Evolutionary conservation across 2,888 invertebrate genomes (phyloP).

Genomic region (Ommatoiulus sabulosus): DNA sequence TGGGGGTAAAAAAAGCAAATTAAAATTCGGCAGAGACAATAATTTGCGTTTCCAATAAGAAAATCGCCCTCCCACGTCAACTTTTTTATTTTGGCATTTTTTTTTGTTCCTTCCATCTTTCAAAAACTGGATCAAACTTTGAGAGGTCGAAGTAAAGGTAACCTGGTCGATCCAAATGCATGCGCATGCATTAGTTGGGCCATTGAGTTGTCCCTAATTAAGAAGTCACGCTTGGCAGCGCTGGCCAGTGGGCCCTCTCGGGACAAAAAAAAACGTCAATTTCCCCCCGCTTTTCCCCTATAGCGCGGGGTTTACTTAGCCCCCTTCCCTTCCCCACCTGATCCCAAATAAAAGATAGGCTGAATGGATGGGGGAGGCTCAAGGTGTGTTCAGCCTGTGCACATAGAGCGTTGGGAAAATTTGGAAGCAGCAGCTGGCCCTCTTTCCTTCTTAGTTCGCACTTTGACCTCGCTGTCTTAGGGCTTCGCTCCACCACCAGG

Average conservation of each 20-base stretch:
- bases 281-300: slow-evolving; percentile 32
- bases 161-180: not conserved
- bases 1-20: not conserved
- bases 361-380: slow-evolving; percentile 43
- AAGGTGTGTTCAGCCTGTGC: slow-evolving; percentile 36
- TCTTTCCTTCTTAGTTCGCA: slow-evolving; percentile 52
- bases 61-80: not conserved
- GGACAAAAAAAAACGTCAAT: not conserved
- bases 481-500: slow-evolving; percentile 12
- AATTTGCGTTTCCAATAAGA: not conserved
- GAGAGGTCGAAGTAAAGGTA: not conserved
- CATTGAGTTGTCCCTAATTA: slow-evolving; percentile 30
- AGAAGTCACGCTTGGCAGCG: slow-evolving; percentile 4
- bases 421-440: slow-evolving; percentile 47
- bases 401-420: slow-evolving; percentile 37
- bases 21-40: slow-evolving; percentile 38
- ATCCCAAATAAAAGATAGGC: slow-evolving; percentile 46
- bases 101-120: not conserved
- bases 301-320: slow-evolving; percentile 22
- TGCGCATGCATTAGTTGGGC: slow-evolving; percentile 48
- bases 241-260: not conserved
- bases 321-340: slow-evolving; percentile 47
- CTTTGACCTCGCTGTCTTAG: slow-evolving; percentile 50
- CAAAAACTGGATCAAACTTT: not conserved
- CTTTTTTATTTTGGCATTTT: not conserved